These are phyloP conservation scores for Ceriagrion tenellum DNA, from an alignment of 2,888 invertebrate genomes.

Conservation along the genomic window DNA sequence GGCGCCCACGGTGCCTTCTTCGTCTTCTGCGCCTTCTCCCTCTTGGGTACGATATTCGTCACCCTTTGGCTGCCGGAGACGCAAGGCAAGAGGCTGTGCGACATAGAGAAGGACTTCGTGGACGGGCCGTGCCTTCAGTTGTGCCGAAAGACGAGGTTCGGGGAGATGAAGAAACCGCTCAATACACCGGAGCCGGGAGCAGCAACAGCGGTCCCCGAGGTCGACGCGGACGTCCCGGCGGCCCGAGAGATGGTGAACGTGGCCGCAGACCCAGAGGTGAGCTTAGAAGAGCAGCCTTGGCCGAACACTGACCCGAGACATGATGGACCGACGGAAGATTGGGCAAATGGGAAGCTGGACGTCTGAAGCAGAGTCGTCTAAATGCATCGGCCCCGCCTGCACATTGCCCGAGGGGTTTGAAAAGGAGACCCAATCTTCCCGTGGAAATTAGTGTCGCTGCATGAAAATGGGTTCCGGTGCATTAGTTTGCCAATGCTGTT, in stretches of 20 bases:
- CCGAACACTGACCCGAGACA: not conserved
- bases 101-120: slow-evolving; percentile 52
- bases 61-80: slow-evolving; percentile 66
- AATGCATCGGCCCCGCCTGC: no score
- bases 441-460: no score
- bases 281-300: not conserved
- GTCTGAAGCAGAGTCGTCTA: not conserved
- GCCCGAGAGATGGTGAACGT: not conserved
- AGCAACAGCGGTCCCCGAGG: not conserved
- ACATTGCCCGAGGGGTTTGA: no score
- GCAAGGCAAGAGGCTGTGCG: slow-evolving; percentile 52
- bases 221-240: not conserved
- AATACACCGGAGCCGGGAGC: not conserved
- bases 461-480: no score
- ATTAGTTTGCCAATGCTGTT: no score
- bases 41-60: slow-evolving; percentile 64
- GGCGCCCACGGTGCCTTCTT: slow-evolving; percentile 76
- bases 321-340: slow-evolving; percentile 30
- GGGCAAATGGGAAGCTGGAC: not conserved
- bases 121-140: slow-evolving; percentile 26
- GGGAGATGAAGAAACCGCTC: not conserved
- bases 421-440: no score
- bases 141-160: slow-evolving; percentile 35
- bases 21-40: slow-evolving; percentile 56
- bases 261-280: not conserved